A percentile compares a stretch with the other conserved stretches of the same genome.
phyloP scores from a whole-genome alignment of 2,113 vertebrate genomes.

The Grus americana region DNA sequence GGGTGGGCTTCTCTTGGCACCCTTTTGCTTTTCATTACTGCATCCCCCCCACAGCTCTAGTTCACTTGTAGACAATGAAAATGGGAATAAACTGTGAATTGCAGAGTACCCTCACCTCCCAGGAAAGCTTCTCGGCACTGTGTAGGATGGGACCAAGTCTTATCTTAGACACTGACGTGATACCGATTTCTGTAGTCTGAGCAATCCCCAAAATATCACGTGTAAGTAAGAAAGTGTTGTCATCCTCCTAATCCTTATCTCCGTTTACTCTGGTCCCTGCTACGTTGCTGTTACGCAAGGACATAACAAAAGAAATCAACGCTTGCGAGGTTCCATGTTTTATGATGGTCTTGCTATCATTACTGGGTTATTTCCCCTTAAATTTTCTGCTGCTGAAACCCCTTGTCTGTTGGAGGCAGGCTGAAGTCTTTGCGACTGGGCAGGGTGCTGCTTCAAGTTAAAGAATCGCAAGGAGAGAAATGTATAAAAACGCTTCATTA shows the following conservation, averaged over 20 bases:
- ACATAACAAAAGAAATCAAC: fast-evolving
- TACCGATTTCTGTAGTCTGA: neutral
- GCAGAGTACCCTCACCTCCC: neutral
- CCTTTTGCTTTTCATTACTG: neutral
- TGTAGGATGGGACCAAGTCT: neutral
- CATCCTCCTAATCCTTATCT: neutral
- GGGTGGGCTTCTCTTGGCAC: neutral
- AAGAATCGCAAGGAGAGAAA: neutral
- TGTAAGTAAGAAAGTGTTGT: neutral
- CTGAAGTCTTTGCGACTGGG: neutral
- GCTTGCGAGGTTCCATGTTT: fast-evolving
- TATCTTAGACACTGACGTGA: fast-evolving
- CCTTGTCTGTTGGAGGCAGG: fast-evolving
- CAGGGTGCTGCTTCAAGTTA: neutral
- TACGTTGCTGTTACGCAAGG: neutral
- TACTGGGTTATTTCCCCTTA: too few species aligned
- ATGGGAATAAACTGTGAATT: neutral
- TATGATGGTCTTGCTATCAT: fast-evolving
- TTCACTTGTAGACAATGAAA: neutral
- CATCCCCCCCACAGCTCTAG: neutral
- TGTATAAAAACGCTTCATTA: neutral
- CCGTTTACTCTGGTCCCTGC: neutral
- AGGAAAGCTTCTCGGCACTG: neutral
- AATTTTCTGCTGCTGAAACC: neutral
- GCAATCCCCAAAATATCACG: neutral